phyloP scores from a whole-genome alignment of 1,140 invertebrate genomes.

The Caerostris darwini region DNA sequence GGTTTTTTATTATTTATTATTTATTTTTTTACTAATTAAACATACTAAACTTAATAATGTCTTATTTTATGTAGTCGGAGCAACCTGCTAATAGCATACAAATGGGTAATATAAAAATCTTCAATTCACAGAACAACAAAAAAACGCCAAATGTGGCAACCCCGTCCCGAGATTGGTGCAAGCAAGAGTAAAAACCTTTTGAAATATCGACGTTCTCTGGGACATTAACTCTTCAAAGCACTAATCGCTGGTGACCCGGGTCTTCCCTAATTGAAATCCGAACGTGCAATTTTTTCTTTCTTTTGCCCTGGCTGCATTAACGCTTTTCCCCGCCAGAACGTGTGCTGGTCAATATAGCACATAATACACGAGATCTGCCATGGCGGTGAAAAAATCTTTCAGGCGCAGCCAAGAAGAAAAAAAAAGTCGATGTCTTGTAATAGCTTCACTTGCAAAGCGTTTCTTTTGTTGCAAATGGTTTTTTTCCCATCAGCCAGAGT shows the following conservation, averaged over 20 bases:
- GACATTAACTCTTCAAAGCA: slow-evolving; percentile 65
- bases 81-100: too few species aligned
- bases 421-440: slow-evolving; percentile 21
- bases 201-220: slow-evolving; percentile 71
- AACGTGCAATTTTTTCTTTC: slow-evolving; percentile 12
- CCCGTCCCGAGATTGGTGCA: not conserved
- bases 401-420: not conserved
- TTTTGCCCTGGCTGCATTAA: slow-evolving; percentile 41
- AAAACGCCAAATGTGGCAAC: slow-evolving; percentile 18
- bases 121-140: not conserved
- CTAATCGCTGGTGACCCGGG: slow-evolving; percentile 66
- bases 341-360: slow-evolving; percentile 74
- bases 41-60: too few species aligned
- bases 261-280: slow-evolving; percentile 67
- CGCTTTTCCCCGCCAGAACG: slow-evolving; percentile 63
- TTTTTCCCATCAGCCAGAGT: slow-evolving; percentile 14
- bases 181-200: slow-evolving; percentile 50
- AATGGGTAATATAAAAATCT: not conserved
- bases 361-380: slow-evolving; percentile 71
- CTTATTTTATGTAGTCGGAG: too few species aligned
- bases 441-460: slow-evolving; percentile 70
- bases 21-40: too few species aligned
- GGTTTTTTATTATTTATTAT: too few species aligned
- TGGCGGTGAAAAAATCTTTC: not conserved
- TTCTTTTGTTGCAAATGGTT: slow-evolving; percentile 60